A percentile compares a stretch with the other conserved stretches of the same genome.
These are phyloP conservation scores for Agrilus planipennis DNA, from an alignment of 1,140 invertebrate genomes.

Conservation along the genomic window DNA sequence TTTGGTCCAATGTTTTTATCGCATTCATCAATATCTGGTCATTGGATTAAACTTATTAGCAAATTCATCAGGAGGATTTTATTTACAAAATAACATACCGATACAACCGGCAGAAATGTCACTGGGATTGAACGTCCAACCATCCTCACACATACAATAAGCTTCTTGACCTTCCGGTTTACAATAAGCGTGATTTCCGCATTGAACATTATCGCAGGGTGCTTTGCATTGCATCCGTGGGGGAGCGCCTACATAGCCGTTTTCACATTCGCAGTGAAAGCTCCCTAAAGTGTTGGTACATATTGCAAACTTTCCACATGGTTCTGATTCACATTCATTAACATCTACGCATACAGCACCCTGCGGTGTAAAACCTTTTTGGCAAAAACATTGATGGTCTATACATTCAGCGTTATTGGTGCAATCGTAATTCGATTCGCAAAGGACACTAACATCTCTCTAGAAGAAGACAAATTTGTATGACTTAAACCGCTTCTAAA, in stretches of 20 bases:
- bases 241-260: slow-evolving; percentile 72
- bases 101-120: slow-evolving; percentile 82
- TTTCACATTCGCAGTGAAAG: slow-evolving; percentile 77
- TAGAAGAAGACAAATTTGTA: slow-evolving; percentile 29
- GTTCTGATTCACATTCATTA: slow-evolving; percentile 63
- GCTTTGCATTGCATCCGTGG: slow-evolving; percentile 72
- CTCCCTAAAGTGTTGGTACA: slow-evolving; percentile 77
- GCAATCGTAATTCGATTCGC: slow-evolving; percentile 80
- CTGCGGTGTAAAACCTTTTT: slow-evolving; percentile 71
- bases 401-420: slow-evolving; percentile 85
- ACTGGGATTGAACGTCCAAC: slow-evolving; percentile 82
- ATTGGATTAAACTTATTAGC: slow-evolving; percentile 11
- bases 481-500: not conserved
- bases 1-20: slow-evolving; percentile 60
- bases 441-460: slow-evolving; percentile 76
- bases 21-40: slow-evolving; percentile 89
- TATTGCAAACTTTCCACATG: slow-evolving; percentile 66
- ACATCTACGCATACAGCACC: slow-evolving; percentile 69
- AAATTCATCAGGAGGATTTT: slow-evolving; percentile 1
- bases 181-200: slow-evolving; percentile 77
- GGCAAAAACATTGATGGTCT: slow-evolving; percentile 81
- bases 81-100: slow-evolving; percentile 36
- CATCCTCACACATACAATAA: slow-evolving; percentile 85
- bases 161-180: slow-evolving; percentile 80
- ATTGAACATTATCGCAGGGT: slow-evolving; percentile 83